These are phyloP conservation scores for Drosophila baimaii DNA, from an alignment of 1,140 invertebrate species.

Conservation along the genomic window DNA sequence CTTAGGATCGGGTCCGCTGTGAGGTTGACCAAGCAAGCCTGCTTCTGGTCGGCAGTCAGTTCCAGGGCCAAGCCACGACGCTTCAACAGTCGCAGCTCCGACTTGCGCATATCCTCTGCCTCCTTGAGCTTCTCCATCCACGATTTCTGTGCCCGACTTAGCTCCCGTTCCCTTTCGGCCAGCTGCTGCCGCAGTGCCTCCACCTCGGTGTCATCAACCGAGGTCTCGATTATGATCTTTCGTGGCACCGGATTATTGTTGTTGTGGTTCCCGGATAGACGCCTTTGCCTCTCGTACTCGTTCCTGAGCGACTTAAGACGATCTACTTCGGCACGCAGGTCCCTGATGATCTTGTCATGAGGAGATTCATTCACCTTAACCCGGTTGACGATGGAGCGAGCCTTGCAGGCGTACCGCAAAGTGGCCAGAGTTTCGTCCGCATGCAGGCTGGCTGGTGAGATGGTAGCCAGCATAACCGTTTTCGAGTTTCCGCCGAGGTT, in stretches of 20 bases:
- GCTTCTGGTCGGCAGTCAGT: slow-evolving; percentile 81
- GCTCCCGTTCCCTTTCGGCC: slow-evolving; percentile 87
- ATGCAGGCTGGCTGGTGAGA: slow-evolving; percentile 91
- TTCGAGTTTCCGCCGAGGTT: slow-evolving; percentile 96
- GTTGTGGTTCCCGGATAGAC: slow-evolving; percentile 69
- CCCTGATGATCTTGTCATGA: slow-evolving; percentile 92
- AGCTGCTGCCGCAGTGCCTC: slow-evolving; percentile 86
- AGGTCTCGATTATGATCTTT: slow-evolving; percentile 82
- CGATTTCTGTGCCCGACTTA: slow-evolving; percentile 85
- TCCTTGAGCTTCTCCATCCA: slow-evolving; percentile 87
- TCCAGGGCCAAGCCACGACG: slow-evolving; percentile 86
- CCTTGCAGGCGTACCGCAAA: slow-evolving; percentile 93
- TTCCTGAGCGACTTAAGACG: slow-evolving; percentile 86
- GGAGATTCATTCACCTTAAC: slow-evolving; percentile 96
- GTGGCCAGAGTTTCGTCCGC: slow-evolving; percentile 94
- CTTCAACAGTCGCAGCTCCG: slow-evolving; percentile 86
- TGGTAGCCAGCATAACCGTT: slow-evolving; percentile 93
- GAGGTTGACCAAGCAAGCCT: slow-evolving; percentile 88
- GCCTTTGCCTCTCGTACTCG: slow-evolving; percentile 85
- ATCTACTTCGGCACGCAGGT: slow-evolving; percentile 92
- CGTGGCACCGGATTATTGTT: slow-evolving; percentile 70
- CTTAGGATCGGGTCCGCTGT: slow-evolving; percentile 89
- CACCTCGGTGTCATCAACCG: slow-evolving; percentile 84
- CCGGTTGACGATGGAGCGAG: slow-evolving; percentile 96
- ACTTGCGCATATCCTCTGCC: slow-evolving; percentile 86